phyloP scores from a whole-genome alignment of 2,888 invertebrate species.

The Tribolium freemani region DNA sequence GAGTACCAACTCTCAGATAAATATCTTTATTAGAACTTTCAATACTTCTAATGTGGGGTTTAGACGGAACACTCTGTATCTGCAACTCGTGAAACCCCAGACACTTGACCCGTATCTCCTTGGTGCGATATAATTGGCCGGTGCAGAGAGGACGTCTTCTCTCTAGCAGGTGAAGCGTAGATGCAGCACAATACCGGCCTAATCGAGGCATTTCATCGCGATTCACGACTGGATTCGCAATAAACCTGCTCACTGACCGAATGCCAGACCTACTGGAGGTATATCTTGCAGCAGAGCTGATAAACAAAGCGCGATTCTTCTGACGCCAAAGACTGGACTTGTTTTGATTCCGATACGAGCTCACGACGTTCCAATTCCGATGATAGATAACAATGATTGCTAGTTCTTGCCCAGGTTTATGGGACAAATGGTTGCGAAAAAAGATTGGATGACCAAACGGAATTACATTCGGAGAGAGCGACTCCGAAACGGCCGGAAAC shows the following conservation, averaged over 20 bases:
- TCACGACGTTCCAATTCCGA: constrained; percentile 26
- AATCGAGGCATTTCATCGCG: constrained; percentile 47
- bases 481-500: constrained; percentile 4
- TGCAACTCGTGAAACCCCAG: constrained; percentile 48
- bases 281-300: constrained; percentile 5
- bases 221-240: constrained; percentile 45
- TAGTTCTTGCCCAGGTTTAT: not conserved
- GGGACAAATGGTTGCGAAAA: constrained; percentile 3
- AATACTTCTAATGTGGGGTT: too few species aligned
- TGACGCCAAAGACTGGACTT: not conserved
- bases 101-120: constrained; percentile 51
- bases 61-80: too few species aligned
- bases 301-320: constrained; percentile 31
- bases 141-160: constrained; percentile 44
- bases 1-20: too few species aligned
- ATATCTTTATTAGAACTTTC: too few species aligned
- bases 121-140: constrained; percentile 46
- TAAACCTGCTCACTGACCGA: constrained; percentile 35
- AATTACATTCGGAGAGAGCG: not conserved
- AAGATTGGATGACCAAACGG: not conserved
- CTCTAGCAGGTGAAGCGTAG: constrained; percentile 45
- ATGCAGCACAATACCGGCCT: constrained; percentile 44
- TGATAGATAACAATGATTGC: constrained; percentile 18
- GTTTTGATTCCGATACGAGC: not conserved
- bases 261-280: constrained; percentile 16